phyloP scores from a whole-genome alignment of 2,113 vertebrate species.

The Plecturocebus donacophilus region DNA sequence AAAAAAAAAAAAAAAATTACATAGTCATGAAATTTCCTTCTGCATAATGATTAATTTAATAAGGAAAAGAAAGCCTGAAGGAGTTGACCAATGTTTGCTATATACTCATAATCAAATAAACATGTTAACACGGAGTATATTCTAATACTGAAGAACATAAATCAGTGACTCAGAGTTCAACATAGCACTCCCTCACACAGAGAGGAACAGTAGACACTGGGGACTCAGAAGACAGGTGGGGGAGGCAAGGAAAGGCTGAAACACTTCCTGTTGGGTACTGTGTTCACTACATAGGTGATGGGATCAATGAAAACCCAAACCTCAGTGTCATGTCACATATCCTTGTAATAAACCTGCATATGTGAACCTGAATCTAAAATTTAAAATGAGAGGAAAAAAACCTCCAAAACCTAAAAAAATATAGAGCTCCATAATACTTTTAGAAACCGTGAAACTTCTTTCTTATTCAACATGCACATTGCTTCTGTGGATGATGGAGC shows the following conservation, averaged over 20 bases:
- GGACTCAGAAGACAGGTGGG: too few species aligned
- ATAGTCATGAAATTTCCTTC: background rate
- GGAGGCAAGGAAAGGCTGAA: too few species aligned
- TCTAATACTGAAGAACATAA: background rate
- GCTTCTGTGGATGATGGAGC: too few species aligned
- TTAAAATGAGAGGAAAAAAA: too few species aligned
- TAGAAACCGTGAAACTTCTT: background rate
- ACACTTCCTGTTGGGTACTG: too few species aligned
- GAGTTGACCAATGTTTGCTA: background rate
- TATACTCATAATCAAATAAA: background rate
- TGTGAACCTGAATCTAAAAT: too few species aligned
- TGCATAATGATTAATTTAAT: background rate
- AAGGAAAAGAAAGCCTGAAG: slow-evolving; percentile 2
- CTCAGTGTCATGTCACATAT: too few species aligned
- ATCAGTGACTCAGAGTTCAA: background rate
- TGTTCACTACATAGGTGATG: too few species aligned
- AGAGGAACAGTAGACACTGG: too few species aligned
- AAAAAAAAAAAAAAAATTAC: background rate
- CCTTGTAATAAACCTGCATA: too few species aligned
- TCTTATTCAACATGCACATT: background rate
- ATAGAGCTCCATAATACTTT: background rate
- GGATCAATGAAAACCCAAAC: too few species aligned
- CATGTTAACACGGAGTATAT: background rate
- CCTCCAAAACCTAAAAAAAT: too few species aligned
- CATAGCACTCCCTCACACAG: background rate